These are phyloP conservation scores for Nycticorax nycticorax DNA, from an alignment of 2,113 vertebrate genomes.

Conservation along the genomic window DNA sequence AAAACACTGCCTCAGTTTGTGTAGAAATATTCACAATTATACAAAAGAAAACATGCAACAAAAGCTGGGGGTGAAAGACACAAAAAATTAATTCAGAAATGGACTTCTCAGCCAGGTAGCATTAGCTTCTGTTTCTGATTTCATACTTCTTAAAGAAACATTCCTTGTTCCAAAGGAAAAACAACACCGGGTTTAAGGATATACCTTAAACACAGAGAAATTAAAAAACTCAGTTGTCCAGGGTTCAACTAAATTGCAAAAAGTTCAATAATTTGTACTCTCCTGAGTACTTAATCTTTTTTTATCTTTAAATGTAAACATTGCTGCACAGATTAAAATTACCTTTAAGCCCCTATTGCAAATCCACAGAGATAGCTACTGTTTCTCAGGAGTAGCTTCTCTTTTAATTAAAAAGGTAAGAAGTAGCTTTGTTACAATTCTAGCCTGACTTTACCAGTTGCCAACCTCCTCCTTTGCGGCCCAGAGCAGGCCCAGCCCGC, in stretches of 20 bases:
- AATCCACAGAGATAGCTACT: neutral
- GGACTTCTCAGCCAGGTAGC: neutral
- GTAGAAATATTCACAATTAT: neutral
- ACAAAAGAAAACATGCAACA: neutral
- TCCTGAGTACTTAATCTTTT: rapidly evolving
- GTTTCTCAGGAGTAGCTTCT: neutral
- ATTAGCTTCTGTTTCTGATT: neutral
- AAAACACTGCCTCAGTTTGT: neutral
- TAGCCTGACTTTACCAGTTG: neutral
- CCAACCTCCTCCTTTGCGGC: rapidly evolving
- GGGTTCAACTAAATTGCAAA: neutral
- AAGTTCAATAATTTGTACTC: neutral
- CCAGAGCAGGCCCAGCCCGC: neutral
- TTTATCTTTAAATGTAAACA: neutral
- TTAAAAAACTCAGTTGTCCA: neutral
- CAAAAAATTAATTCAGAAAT: neutral
- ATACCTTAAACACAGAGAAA: neutral
- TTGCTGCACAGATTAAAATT: neutral
- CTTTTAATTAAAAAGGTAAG: rapidly evolving
- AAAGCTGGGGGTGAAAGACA: neutral
- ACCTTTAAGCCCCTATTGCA: neutral
- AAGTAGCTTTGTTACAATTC: neutral
- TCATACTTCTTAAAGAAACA: neutral
- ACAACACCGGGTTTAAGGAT: neutral
- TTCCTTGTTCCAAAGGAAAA: neutral